Evolutionary conservation across 2,113 vertebrate species (phyloP), one percentile per base, ranked within the genome.

Genomic region (Saguinus midas): DNA sequence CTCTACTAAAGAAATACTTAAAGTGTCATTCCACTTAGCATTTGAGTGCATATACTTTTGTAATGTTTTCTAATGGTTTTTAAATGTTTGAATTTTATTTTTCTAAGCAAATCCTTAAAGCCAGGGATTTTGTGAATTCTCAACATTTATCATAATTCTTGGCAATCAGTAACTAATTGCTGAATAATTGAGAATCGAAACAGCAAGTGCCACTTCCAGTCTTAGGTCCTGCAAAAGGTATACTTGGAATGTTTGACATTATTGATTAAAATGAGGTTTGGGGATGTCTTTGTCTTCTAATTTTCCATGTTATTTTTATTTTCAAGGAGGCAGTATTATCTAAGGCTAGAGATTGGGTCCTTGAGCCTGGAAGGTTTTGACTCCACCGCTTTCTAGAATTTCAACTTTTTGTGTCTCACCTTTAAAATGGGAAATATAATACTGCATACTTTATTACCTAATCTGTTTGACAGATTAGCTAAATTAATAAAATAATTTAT

Each of bases 31-130:
- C 8, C 50, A 64, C 25, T n/a, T 80, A 48, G 18, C 2, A 58
- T 80, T 84, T 79, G 43, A 83, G 48, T 76, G 52, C 12, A 37
- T 16, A 37, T 14, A 52, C 32, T 85, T 75, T 70, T 70, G 11
- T 37, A 76, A 40, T 68, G 14, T 87, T 83, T 79, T 90, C 9
- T 79, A 52, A 43, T 80, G 43, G 17, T 70, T 81, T 91, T n/a
- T 57, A 87, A 90, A 87, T 58, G 11, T 52, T 96, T 81, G 43
- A 16, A 61, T 72, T 79, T 97, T 87, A 35, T 16, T 64, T 92
- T 92, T 72, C 45, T 6, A 73, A 43, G 13, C 45, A 79, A 43
- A 37, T 50, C 21, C 37, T 52, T 86, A 40, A 48, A 94, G 12
- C 10, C 25, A 43, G 1, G 8, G 3, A 21, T 82, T 85, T 84